A percentile compares a stretch with the other conserved stretches of the same genome.
Evolutionary conservation across 2,113 vertebrate genomes (phyloP).

Genomic region (Cyphomyrus discorhynchus): DNA sequence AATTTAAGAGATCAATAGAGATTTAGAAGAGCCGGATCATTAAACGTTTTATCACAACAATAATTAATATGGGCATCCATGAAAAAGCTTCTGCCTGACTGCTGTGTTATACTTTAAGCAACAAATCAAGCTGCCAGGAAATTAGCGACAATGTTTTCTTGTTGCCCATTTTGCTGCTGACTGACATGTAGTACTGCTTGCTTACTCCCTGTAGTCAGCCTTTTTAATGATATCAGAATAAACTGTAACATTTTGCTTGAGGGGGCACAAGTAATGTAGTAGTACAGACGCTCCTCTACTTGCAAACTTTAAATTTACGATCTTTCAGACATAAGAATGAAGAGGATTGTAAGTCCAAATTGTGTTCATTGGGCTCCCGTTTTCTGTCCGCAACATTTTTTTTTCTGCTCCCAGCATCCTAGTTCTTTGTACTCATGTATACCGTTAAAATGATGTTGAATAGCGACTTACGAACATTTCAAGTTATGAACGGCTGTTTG

Average conservation of each 20-base stretch:
- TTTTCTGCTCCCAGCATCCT: too few species aligned
- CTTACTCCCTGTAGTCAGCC: not conserved
- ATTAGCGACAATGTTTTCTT: not conserved
- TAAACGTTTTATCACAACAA: slow-evolving; percentile 44
- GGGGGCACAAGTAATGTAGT: not conserved
- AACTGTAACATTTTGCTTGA: not conserved
- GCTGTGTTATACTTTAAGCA: not conserved
- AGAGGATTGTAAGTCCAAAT: not conserved
- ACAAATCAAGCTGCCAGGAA: not conserved
- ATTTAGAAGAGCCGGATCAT: slow-evolving; percentile 55
- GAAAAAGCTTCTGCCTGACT: slow-evolving; percentile 23
- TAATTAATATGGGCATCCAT: slow-evolving; percentile 47
- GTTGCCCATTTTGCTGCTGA: not conserved
- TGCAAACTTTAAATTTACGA: too few species aligned
- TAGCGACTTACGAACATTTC: too few species aligned
- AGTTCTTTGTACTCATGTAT: too few species aligned
- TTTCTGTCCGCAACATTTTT: too few species aligned
- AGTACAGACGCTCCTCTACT: not conserved
- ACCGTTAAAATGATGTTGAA: too few species aligned
- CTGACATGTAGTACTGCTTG: not conserved
- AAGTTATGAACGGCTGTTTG: too few species aligned
- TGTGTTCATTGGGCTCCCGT: not conserved
- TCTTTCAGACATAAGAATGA: too few species aligned
- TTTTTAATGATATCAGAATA: not conserved
- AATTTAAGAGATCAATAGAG: slow-evolving; percentile 65